These are phyloP conservation scores for Phaethornis superciliosus DNA, from an alignment of 2,113 vertebrate genomes.

Conservation along the genomic window DNA sequence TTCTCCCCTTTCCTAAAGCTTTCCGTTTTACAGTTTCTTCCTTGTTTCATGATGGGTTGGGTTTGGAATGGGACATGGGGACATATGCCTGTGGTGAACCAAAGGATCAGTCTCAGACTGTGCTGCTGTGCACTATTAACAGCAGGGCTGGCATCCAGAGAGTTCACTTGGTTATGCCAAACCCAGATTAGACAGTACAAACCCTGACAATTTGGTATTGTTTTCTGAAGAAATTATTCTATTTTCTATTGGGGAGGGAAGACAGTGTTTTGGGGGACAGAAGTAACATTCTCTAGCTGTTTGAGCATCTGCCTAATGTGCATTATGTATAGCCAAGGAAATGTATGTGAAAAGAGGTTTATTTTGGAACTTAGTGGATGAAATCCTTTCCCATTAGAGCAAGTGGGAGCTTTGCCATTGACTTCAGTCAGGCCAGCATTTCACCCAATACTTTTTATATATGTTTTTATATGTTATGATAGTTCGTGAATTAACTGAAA, in stretches of 20 bases:
- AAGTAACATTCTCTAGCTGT: not conserved
- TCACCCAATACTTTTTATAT: conserved; percentile 3
- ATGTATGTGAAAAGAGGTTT: not conserved
- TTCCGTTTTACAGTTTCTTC: not conserved
- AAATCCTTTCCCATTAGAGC: conserved; percentile 4
- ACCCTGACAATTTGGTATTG: not conserved
- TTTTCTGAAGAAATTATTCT: conserved; percentile 1
- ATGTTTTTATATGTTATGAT: conserved; percentile 7
- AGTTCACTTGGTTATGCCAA: not conserved
- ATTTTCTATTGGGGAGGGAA: not conserved
- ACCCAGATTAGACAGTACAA: not conserved
- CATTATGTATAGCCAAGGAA: not conserved
- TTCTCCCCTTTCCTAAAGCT: not conserved
- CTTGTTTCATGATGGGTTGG: not conserved
- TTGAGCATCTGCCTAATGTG: not conserved
- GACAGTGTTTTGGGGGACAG: not conserved
- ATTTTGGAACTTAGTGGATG: conserved; percentile 20
- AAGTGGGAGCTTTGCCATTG: conserved; percentile 45
- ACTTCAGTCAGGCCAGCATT: not conserved
- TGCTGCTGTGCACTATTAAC: not conserved
- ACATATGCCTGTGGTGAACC: not conserved
- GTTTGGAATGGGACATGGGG: not conserved
- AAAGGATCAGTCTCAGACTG: not conserved
- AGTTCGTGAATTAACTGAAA: conserved; percentile 28
- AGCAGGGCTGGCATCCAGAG: not conserved